These are phyloP conservation scores for Rhopalosiphum nymphaeae DNA, from an alignment of 2,888 invertebrate genomes.

Conservation along the genomic window DNA sequence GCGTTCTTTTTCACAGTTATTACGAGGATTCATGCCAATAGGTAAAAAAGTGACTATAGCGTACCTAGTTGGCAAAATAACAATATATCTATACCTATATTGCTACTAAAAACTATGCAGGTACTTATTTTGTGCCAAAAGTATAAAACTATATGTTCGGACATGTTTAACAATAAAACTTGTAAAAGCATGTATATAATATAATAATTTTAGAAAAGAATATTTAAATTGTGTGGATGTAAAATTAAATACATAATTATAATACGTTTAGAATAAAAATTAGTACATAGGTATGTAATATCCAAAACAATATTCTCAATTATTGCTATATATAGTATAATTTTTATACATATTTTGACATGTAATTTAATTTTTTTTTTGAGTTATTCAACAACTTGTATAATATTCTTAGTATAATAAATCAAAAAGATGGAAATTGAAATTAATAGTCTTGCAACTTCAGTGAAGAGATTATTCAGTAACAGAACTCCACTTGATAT, in stretches of 20 bases:
- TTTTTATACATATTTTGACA: neutral
- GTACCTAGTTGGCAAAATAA: slow-evolving; percentile 15
- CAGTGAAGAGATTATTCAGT: too few relatives aligned
- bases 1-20: slow-evolving; percentile 56
- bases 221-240: neutral
- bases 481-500: too few relatives aligned
- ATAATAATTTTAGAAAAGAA: neutral
- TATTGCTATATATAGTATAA: neutral
- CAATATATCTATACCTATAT: neutral
- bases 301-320: neutral
- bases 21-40: slow-evolving; percentile 38
- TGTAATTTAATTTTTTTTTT: neutral
- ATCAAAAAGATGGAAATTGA: too few relatives aligned
- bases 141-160: neutral
- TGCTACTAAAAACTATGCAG: neutral
- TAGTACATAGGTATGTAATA: neutral
- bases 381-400: too few relatives aligned
- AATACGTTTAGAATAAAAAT: neutral
- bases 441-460: too few relatives aligned
- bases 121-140: slow-evolving; percentile 26
- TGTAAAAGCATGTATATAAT: neutral
- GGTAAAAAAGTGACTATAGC: slow-evolving; percentile 20
- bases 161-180: neutral
- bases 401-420: too few relatives aligned
- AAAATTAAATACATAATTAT: neutral